Evolutionary conservation across 2,888 invertebrate species (phyloP).

Genomic region (Caenorhabditis panamensis): DNA sequence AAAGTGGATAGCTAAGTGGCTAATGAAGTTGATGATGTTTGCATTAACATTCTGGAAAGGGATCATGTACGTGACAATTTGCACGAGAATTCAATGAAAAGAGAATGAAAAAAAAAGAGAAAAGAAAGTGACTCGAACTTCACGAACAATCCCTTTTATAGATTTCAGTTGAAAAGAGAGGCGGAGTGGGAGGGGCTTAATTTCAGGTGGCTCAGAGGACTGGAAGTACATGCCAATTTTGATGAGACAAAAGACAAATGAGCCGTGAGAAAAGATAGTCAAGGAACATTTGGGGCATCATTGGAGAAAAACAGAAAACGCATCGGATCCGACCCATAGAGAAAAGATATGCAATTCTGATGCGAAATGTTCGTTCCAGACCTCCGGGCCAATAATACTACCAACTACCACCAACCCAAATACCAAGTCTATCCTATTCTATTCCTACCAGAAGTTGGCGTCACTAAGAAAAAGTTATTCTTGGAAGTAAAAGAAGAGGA

Average conservation of each 20-base stretch:
- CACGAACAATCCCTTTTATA: neutral
- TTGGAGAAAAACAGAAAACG: neutral
- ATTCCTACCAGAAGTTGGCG: conserved; percentile 16
- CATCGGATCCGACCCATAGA: neutral
- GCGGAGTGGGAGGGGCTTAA: conserved; percentile 4
- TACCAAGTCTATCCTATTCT: no score
- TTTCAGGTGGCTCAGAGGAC: neutral
- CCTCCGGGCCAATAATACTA: neutral
- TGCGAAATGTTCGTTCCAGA: neutral
- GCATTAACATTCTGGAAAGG: conserved; percentile 37
- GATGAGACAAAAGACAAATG: neutral
- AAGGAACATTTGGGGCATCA: neutral
- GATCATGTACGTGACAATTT: conserved; percentile 43
- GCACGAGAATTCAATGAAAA: neutral
- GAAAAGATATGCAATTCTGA: conserved; percentile 14
- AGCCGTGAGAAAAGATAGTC: neutral
- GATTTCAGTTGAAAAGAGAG: no score
- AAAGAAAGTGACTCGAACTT: neutral
- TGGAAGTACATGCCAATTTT: neutral
- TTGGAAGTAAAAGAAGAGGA: neutral
- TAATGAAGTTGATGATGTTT: conserved; percentile 18
- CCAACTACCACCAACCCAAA: neutral
- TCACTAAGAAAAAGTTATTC: conserved; percentile 12
- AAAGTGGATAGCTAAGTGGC: neutral
- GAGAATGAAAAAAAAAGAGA: neutral